These are phyloP conservation scores for Thamnophis elegans DNA, from an alignment of 2,797 vertebrate species.

Conservation along the genomic window DNA sequence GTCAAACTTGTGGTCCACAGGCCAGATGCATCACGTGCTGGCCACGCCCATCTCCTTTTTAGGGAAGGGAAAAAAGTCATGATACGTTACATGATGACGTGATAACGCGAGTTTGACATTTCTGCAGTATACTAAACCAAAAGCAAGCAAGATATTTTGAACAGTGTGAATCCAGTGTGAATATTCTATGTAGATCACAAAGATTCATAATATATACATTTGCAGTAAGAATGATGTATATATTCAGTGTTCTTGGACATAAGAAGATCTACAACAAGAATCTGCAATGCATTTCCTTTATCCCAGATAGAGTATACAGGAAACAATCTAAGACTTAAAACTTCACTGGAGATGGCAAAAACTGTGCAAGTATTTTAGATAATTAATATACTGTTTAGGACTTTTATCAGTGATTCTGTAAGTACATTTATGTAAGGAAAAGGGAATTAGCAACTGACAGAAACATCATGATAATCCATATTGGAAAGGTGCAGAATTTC, in stretches of 20 bases:
- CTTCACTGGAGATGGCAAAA: conserved; percentile 16
- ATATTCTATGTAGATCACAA: background rate
- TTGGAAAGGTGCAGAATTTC: background rate
- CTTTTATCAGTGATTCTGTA: conserved; percentile 4
- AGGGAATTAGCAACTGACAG: background rate
- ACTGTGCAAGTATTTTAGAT: conserved; percentile 11
- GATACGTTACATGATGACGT: too few relatives aligned
- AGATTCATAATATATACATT: background rate
- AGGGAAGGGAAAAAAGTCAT: too few relatives aligned
- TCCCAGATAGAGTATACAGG: background rate
- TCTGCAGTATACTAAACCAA: background rate
- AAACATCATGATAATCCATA: background rate
- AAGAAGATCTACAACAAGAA: too few relatives aligned
- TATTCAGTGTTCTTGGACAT: too few relatives aligned
- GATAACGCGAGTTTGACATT: too few relatives aligned
- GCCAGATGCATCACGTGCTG: too few relatives aligned
- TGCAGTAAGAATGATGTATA: background rate
- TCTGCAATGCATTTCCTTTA: background rate
- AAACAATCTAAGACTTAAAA: background rate
- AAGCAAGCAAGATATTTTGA: background rate
- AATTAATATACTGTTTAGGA: background rate
- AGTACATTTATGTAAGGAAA: background rate
- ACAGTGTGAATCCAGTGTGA: background rate
- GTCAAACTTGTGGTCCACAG: too few relatives aligned
- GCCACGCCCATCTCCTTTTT: too few relatives aligned